Percentiles rank a stretch among this genome's conserved stretches.
phyloP scores from a whole-genome alignment of 2,797 vertebrate genomes.

The Macropodus opercularis region DNA sequence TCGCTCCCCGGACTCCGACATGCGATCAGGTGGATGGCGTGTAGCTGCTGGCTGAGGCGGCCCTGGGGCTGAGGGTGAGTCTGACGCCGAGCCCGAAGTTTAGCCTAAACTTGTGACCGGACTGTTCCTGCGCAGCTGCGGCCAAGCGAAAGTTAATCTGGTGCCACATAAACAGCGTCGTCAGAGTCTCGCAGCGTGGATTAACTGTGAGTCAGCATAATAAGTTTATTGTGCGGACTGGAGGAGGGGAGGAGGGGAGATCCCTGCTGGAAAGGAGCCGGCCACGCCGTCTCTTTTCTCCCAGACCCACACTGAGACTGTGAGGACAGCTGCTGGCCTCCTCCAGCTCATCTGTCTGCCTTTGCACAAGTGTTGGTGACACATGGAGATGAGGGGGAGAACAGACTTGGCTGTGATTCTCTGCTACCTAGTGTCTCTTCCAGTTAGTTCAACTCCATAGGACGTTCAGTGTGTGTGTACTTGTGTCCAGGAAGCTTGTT shows the following conservation, averaged over 20 bases:
- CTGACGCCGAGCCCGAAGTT: no score
- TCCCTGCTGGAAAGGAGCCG: no score
- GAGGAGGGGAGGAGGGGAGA: no score
- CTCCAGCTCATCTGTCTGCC: constrained; percentile 32
- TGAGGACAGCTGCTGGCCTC: constrained; percentile 55
- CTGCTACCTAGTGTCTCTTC: neutral
- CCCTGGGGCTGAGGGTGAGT: neutral
- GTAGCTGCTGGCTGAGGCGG: constrained; percentile 19
- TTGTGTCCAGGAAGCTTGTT: constrained; percentile 5
- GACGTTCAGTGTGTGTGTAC: neutral
- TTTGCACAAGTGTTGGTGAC: constrained; percentile 58
- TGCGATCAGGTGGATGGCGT: constrained; percentile 61
- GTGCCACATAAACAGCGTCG: constrained; percentile 30
- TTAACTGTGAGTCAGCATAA: constrained; percentile 52
- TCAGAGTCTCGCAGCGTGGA: constrained; percentile 35
- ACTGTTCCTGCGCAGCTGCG: neutral
- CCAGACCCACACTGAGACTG: constrained; percentile 9
- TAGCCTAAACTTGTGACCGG: neutral
- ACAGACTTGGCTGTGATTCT: neutral
- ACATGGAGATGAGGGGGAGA: constrained; percentile 27
- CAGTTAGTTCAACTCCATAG: neutral
- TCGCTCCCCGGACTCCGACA: constrained; percentile 36
- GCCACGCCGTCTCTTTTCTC: no score
- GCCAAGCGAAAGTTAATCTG: constrained; percentile 33
- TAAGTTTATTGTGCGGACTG: constrained; percentile 42